phyloP scores from a whole-genome alignment of 2,113 vertebrate species.

The Oceanodroma tethys region DNA sequence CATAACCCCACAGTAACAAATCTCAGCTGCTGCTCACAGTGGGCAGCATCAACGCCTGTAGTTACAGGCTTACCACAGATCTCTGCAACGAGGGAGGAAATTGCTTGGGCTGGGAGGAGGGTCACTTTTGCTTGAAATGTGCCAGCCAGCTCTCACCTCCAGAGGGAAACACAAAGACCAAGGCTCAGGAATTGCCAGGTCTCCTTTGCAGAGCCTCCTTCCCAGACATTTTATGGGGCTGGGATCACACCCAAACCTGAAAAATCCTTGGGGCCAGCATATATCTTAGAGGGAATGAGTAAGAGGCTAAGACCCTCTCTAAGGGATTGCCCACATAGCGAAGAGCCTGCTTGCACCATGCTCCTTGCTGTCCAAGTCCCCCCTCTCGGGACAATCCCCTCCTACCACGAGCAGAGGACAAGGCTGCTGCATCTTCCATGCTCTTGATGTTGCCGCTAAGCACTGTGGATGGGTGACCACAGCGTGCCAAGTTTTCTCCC shows the following conservation, averaged over 20 bases:
- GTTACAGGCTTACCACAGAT: background rate
- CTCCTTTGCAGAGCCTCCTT: background rate
- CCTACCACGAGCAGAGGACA: accelerated
- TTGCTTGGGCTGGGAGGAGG: background rate
- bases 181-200: background rate
- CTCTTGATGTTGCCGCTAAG: background rate
- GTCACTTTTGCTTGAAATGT: background rate
- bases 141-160: background rate
- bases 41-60: background rate
- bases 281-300: background rate
- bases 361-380: background rate
- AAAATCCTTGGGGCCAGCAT: background rate
- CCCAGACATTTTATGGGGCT: background rate
- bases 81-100: background rate
- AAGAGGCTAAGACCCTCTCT: background rate
- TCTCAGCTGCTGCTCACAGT: background rate
- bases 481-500: background rate
- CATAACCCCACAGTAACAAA: background rate
- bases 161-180: background rate
- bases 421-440: background rate
- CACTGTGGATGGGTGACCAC: background rate
- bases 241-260: background rate
- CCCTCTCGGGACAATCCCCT: background rate
- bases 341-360: background rate
- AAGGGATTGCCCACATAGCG: accelerated